These are phyloP conservation scores for Oppia nitens DNA, from an alignment of 1,140 invertebrate species.

Conservation along the genomic window DNA sequence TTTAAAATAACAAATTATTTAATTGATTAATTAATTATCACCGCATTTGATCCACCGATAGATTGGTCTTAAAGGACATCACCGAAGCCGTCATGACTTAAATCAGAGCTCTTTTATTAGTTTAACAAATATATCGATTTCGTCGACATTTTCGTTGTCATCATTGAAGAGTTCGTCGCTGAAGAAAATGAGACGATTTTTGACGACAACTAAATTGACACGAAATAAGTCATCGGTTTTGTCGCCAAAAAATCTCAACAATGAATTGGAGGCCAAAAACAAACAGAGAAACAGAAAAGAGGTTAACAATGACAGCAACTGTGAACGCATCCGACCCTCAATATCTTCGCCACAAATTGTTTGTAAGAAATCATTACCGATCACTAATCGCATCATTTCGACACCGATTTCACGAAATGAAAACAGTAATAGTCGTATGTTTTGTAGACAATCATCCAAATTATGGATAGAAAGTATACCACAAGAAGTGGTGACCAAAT, in stretches of 20 bases:
- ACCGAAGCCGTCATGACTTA: no score
- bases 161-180: neutral
- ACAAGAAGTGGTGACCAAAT: neutral
- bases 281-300: no score
- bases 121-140: neutral
- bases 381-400: neutral
- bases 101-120: neutral
- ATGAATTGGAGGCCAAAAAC: neutral
- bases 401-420: neutral
- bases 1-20: no score
- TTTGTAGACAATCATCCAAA: neutral
- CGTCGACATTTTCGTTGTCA: neutral
- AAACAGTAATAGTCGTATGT: neutral
- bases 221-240: neutral
- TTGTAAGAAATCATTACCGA: neutral
- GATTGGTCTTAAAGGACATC: no score
- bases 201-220: neutral
- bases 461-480: neutral
- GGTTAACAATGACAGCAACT: neutral
- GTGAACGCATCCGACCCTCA: neutral
- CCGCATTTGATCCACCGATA: neutral
- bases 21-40: neutral
- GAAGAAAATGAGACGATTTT: neutral
- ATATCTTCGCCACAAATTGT: neutral
- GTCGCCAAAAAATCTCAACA: neutral